These are phyloP conservation scores for Misgurnus anguillicaudatus DNA, from an alignment of 2,113 vertebrate species.

Conservation along the genomic window DNA sequence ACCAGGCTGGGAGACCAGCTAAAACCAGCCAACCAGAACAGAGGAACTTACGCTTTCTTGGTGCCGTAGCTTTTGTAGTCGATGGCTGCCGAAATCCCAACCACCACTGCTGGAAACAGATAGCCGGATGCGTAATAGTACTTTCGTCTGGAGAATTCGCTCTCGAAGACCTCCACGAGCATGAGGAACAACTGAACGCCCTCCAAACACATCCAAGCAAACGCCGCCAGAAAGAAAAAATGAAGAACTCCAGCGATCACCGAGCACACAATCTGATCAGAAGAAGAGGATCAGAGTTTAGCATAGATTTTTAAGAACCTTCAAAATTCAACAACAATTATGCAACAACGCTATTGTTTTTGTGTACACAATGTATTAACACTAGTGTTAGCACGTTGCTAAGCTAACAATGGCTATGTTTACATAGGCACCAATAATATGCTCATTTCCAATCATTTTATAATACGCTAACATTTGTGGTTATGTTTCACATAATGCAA, in stretches of 20 bases:
- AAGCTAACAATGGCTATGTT: no score
- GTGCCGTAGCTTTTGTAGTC: conserved; percentile 98
- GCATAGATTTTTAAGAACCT: not conserved
- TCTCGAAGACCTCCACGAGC: conserved; percentile 98
- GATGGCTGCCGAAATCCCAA: conserved; percentile 93
- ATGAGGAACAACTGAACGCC: conserved; percentile 97
- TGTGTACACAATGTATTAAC: no score
- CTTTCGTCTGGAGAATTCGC: conserved; percentile 95
- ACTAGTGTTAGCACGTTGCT: no score
- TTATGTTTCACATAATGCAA: no score
- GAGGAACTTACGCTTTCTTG: conserved; percentile 88
- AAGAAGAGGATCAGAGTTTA: conserved; percentile 37
- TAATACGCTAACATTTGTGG: no score
- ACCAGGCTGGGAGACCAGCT: no score
- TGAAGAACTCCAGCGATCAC: conserved; percentile 94
- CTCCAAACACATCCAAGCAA: conserved; percentile 98
- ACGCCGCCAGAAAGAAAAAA: conserved; percentile 98
- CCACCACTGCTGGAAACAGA: conserved; percentile 91
- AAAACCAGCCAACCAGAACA: not conserved
- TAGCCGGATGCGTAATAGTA: conserved; percentile 96
- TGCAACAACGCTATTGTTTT: no score
- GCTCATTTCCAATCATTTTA: no score
- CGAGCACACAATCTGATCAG: conserved; percentile 88
- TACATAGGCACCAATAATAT: no score
- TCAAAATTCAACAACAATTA: no score